Evolutionary conservation across 1,140 invertebrate species (phyloP).

Genomic region (Glossosoma conforme): DNA sequence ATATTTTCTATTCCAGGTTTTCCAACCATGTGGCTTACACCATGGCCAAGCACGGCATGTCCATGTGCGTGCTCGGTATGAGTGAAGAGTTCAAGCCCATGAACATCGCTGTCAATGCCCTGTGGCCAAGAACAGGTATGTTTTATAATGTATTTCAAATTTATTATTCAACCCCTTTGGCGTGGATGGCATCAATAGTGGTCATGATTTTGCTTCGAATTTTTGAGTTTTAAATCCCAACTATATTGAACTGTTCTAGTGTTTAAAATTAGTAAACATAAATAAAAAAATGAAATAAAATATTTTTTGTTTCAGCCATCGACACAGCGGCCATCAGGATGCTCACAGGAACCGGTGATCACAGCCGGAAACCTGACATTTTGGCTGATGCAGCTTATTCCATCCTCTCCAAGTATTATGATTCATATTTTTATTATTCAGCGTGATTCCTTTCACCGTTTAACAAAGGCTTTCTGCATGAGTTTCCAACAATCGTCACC

Average conservation of each 20-base stretch:
- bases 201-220: too few species aligned
- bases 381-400: constrained; percentile 94
- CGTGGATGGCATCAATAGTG: too few species aligned
- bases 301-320: constrained; percentile 63
- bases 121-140: constrained; percentile 92
- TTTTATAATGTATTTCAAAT: not conserved
- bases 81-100: constrained; percentile 80
- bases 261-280: too few species aligned
- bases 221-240: too few species aligned
- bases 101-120: constrained; percentile 90
- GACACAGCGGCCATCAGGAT: constrained; percentile 96
- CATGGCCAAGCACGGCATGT: constrained; percentile 99
- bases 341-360: constrained; percentile 69
- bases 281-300: too few species aligned
- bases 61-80: constrained; percentile 97
- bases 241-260: too few species aligned
- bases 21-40: constrained; percentile 92
- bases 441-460: too few species aligned
- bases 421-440: not conserved
- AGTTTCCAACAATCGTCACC: too few species aligned
- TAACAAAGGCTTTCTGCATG: too few species aligned
- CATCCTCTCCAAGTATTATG: constrained; percentile 62
- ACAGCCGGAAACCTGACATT: constrained; percentile 83
- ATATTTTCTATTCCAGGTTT: constrained; percentile 68
- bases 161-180: too few species aligned